Evolutionary conservation across 53 echinoderm and acorn worm species (phyloP).

Genomic region (Henricia sp.): DNA sequence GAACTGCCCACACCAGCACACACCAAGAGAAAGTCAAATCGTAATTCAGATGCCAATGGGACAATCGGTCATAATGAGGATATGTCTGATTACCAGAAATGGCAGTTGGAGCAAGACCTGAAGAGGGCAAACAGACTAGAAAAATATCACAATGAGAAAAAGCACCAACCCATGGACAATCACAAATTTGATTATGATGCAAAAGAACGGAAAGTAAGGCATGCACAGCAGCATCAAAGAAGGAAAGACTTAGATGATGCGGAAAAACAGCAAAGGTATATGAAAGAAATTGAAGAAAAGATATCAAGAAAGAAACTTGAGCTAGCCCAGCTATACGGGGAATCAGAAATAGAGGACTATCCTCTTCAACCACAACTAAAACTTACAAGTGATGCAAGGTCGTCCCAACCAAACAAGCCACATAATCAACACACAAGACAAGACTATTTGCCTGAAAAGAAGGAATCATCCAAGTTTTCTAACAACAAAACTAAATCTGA

Average conservation of each 20-base stretch:
- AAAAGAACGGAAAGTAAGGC: constrained; percentile 23
- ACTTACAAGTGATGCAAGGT: background rate
- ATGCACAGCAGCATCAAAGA: constrained; percentile 56
- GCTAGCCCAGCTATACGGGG: constrained; percentile 37
- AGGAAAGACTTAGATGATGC: constrained; percentile 77
- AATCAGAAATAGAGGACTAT: constrained; percentile 48
- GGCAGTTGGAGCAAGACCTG: constrained; percentile 88
- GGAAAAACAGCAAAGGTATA: constrained; percentile 53
- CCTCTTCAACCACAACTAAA: constrained; percentile 10
- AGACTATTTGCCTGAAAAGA: too few relatives aligned
- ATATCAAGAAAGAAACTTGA: constrained; percentile 78
- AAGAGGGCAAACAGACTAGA: constrained; percentile 72
- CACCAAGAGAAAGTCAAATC: constrained; percentile 24
- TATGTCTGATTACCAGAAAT: constrained; percentile 80
- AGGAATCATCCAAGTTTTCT: too few relatives aligned
- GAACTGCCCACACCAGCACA: constrained; percentile 12
- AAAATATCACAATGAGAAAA: constrained; percentile 58
- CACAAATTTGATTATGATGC: constrained; percentile 46
- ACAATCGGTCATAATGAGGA: constrained; percentile 17
- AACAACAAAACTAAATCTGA: constrained; percentile 16
- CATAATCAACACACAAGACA: too few relatives aligned
- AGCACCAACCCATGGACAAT: background rate
- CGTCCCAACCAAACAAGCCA: background rate
- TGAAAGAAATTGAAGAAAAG: constrained; percentile 72
- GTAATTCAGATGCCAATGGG: background rate